phyloP scores from a whole-genome alignment of 2,888 invertebrate genomes.

The Seladonia tumulorum region DNA sequence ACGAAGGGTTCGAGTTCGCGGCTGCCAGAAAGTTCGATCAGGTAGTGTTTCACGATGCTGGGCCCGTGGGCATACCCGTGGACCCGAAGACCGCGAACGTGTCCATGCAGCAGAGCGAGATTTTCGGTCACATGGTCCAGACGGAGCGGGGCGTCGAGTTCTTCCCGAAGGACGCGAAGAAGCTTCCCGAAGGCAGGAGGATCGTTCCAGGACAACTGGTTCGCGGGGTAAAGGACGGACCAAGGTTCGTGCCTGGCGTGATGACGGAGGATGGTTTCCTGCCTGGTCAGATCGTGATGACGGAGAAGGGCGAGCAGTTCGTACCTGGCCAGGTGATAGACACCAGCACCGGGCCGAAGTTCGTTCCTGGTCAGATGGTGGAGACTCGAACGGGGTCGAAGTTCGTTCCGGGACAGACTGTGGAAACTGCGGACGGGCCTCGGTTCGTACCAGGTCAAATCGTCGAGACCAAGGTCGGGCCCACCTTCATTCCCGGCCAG shows the following conservation, averaged over 20 bases:
- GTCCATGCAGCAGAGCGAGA: constrained; percentile 83
- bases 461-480: constrained; percentile 90
- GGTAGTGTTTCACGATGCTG: constrained; percentile 86
- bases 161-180: constrained; percentile 86
- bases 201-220: constrained; percentile 88
- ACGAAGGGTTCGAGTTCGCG: constrained; percentile 86
- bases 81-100: constrained; percentile 85
- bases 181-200: constrained; percentile 85
- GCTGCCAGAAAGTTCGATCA: constrained; percentile 87
- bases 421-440: constrained; percentile 89
- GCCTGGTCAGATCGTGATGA: constrained; percentile 89
- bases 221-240: constrained; percentile 87
- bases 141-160: constrained; percentile 88
- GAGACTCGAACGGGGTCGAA: constrained; percentile 88
- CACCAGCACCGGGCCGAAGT: constrained; percentile 88
- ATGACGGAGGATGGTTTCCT: constrained; percentile 89
- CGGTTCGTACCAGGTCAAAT: constrained; percentile 93
- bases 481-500: constrained; percentile 92
- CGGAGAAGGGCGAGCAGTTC: constrained; percentile 89
- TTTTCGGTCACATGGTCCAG: constrained; percentile 89
- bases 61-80: constrained; percentile 86
- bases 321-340: constrained; percentile 91
- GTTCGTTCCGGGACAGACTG: constrained; percentile 90
- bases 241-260: constrained; percentile 89
- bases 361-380: constrained; percentile 92